Conservation (phyloP, 2,113 vertebrate species). For the Pterophyllum scalare region DNA sequence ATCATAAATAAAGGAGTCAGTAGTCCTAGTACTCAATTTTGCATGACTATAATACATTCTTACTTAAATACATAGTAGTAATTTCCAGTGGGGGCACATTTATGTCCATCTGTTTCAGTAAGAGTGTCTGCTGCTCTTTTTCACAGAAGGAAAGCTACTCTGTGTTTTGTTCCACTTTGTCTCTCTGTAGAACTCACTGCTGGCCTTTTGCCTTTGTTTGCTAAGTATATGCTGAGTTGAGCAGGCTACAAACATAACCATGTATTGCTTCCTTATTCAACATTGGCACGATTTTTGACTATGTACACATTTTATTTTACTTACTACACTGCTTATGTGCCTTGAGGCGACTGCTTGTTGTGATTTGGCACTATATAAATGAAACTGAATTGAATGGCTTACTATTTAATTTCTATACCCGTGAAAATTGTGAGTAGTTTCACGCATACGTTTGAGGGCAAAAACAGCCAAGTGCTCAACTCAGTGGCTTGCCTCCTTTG, state of each 20-base stretch:
- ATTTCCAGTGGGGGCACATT: neutral
- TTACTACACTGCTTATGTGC: neutral
- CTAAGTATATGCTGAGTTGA: too few species aligned
- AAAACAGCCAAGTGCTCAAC: neutral
- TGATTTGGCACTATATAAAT: too few species aligned
- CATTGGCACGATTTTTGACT: neutral
- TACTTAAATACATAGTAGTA: neutral
- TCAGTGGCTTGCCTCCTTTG: neutral
- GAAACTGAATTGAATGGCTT: too few species aligned
- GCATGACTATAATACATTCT: neutral
- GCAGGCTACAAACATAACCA: too few species aligned
- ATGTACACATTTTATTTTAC: neutral
- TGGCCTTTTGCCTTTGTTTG: conserved; percentile 61
- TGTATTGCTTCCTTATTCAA: neutral
- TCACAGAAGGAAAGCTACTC: neutral
- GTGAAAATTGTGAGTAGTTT: neutral
- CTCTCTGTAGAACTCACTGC: conserved; percentile 21
- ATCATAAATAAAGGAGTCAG: neutral
- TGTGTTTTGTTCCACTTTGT: conserved; percentile 2
- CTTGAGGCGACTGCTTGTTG: too few species aligned
- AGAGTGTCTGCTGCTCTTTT: neutral
- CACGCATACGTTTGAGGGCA: neutral
- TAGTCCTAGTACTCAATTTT: neutral
- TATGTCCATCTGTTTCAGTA: neutral
- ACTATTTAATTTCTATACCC: neutral